phyloP scores from a whole-genome alignment of 2,113 vertebrate species.

The Petroica traversi region DNA sequence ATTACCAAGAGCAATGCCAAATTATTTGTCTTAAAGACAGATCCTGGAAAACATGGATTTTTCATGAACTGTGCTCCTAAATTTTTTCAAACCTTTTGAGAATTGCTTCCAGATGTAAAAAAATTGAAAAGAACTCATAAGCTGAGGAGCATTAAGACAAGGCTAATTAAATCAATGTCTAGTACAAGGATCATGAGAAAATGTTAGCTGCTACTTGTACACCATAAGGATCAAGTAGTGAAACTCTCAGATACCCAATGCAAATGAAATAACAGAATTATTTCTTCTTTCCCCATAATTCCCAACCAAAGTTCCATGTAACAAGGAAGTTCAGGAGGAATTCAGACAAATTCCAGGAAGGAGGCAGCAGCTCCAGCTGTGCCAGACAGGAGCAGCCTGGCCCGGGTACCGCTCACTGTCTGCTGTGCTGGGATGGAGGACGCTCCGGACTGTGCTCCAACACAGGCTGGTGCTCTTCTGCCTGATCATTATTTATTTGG shows the following conservation, averaged over 20 bases:
- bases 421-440: neutral
- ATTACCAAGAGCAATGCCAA: neutral
- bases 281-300: neutral
- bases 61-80: neutral
- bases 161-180: neutral
- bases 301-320: neutral
- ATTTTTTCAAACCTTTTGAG: neutral
- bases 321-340: neutral
- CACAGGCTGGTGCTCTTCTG: neutral
- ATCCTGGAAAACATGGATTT: neutral
- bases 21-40: neutral
- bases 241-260: neutral
- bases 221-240: neutral
- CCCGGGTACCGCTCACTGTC: fast-evolving
- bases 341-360: neutral
- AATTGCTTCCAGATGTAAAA: neutral
- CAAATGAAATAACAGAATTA: neutral
- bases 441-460: neutral
- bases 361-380: neutral
- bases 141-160: neutral
- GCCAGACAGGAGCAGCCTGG: neutral
- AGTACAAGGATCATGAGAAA: neutral
- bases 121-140: neutral
- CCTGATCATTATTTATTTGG: neutral
- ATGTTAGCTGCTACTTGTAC: neutral